Evolutionary conservation across 2,888 invertebrate genomes (phyloP).

Genomic region (Tenthredo distinguenda): DNA sequence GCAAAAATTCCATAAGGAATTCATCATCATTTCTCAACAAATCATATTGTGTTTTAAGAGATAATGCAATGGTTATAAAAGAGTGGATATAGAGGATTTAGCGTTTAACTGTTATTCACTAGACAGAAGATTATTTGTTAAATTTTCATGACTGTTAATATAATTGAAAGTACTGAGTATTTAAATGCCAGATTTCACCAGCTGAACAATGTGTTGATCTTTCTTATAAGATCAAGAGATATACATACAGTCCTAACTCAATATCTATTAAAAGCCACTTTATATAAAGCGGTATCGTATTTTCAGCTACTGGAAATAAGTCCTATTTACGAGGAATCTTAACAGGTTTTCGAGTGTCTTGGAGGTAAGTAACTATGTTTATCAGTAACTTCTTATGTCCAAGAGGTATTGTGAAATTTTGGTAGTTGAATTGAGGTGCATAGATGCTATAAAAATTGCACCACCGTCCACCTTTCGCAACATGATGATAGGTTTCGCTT

Average conservation of each 20-base stretch:
- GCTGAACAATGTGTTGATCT: background rate
- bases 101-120: background rate
- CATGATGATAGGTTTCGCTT: background rate
- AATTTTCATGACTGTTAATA: background rate
- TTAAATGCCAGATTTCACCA: background rate
- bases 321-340: too few relatives aligned
- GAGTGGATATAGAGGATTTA: background rate
- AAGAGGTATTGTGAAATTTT: background rate
- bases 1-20: background rate
- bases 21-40: background rate
- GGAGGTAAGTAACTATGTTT: background rate
- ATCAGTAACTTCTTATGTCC: background rate
- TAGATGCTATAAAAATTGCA: too few relatives aligned
- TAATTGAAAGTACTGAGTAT: background rate
- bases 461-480: too few relatives aligned
- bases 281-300: background rate
- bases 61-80: background rate
- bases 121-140: background rate
- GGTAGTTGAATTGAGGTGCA: background rate
- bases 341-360: background rate
- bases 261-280: background rate
- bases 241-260: background rate
- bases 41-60: background rate
- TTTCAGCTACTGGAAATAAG: too few relatives aligned
- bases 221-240: background rate